Percentiles rank a stretch among this genome's conserved stretches.
phyloP scores from a whole-genome alignment of 1,140 invertebrate species.

The Panulirus ornatus region DNA sequence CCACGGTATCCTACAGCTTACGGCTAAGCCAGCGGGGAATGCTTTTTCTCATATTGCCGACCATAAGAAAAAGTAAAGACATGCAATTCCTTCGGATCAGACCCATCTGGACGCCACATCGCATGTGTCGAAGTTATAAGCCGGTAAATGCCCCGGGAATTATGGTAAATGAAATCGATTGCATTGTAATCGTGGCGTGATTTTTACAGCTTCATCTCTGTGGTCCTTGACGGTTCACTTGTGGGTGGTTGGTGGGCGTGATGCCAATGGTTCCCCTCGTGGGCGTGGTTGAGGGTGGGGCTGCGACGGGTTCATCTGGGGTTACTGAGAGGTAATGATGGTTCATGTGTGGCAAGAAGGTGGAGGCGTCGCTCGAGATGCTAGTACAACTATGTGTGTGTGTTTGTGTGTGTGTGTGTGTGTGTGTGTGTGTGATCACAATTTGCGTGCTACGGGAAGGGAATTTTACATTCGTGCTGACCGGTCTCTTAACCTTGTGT shows the following conservation, averaged over 20 bases:
- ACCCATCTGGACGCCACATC: not conserved
- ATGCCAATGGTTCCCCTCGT: no score
- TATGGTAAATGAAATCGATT: conserved; percentile 62
- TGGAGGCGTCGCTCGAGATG: no score
- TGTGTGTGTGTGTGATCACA: no score
- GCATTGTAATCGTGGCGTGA: conserved; percentile 41
- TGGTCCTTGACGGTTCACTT: not conserved
- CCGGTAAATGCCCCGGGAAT: conserved; percentile 54
- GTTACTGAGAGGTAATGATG: no score
- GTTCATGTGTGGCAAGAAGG: no score
- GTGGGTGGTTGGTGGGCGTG: not conserved
- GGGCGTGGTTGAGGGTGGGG: no score
- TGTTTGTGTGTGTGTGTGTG: no score
- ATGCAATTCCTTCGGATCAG: not conserved
- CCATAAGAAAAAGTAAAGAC: not conserved
- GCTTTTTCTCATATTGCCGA: not conserved
- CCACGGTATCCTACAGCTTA: not conserved
- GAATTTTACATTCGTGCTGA: no score
- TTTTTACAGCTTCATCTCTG: conserved; percentile 52
- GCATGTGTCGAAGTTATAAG: conserved; percentile 57
- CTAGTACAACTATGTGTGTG: no score
- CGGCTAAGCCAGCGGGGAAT: not conserved
- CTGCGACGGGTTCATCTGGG: no score
- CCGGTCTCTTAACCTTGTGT: no score
- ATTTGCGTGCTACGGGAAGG: no score